A percentile compares a stretch with the other conserved stretches of the same genome.
Conservation (phyloP, 2,888 invertebrate species). For the Polydrusus cervinus region DNA sequence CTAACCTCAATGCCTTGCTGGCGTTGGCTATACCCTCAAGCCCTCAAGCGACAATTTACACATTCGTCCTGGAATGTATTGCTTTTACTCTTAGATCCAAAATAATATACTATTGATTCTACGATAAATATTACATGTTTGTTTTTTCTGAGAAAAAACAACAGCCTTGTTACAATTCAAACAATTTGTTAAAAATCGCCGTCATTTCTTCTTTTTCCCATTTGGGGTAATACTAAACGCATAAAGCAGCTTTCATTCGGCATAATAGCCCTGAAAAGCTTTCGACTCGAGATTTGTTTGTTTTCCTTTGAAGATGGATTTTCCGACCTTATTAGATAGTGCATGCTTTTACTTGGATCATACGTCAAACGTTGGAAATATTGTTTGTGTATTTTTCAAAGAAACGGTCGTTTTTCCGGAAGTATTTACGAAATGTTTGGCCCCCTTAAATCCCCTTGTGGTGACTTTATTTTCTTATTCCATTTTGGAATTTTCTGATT, state of each 20-base stretch:
- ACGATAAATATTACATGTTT: too few relatives aligned
- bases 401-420: constrained; percentile 37
- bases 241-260: constrained; percentile 47
- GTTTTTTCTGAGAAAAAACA: background rate
- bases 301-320: constrained; percentile 52
- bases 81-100: too few relatives aligned
- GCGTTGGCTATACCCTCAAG: too few relatives aligned
- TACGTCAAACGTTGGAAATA: constrained; percentile 50
- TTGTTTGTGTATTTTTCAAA: constrained; percentile 45
- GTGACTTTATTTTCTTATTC: constrained; percentile 12
- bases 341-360: constrained; percentile 51
- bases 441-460: constrained; percentile 33
- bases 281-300: constrained; percentile 47
- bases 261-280: constrained; percentile 47
- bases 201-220: constrained; percentile 30
- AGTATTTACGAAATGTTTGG: constrained; percentile 38
- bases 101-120: too few relatives aligned
- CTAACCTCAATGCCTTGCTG: too few relatives aligned
- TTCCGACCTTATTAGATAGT: constrained; percentile 50
- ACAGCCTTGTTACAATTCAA: constrained; percentile 21
- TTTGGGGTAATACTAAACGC: constrained; percentile 42
- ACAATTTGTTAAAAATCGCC: constrained; percentile 41
- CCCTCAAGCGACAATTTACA: too few relatives aligned
- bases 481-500: too few relatives aligned
- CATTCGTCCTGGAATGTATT: too few relatives aligned